Conservation (phyloP, 1,140 invertebrate genomes). For the Leguminivora glycinivorella region DNA sequence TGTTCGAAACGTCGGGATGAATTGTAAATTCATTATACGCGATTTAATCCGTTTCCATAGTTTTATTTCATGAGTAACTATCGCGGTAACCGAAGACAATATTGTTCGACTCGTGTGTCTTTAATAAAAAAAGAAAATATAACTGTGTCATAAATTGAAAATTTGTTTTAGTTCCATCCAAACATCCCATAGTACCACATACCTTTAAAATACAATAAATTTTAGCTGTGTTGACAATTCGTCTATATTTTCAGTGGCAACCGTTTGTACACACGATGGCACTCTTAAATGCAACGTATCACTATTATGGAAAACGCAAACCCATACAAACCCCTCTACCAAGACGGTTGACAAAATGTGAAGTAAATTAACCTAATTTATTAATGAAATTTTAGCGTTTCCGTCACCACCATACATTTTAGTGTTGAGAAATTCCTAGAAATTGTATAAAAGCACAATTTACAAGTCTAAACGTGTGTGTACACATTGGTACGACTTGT, state of each 20-base stretch:
- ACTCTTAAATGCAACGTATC: slow-evolving; percentile 34
- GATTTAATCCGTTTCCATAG: too few species aligned
- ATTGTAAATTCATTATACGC: too few species aligned
- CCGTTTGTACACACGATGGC: slow-evolving; percentile 32
- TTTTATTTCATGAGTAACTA: too few species aligned
- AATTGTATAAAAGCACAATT: neutral
- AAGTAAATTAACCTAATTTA: slow-evolving; percentile 7
- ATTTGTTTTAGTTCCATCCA: neutral
- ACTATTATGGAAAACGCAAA: slow-evolving; percentile 27
- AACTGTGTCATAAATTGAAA: too few species aligned
- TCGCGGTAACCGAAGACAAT: too few species aligned
- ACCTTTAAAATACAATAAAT: neutral
- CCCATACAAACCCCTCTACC: slow-evolving; percentile 20
- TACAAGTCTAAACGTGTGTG: too few species aligned
- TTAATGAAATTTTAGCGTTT: neutral
- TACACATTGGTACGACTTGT: too few species aligned
- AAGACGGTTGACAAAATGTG: slow-evolving; percentile 12
- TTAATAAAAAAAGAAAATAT: too few species aligned
- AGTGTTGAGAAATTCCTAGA: neutral
- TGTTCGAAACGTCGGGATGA: too few species aligned
- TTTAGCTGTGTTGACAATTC: slow-evolving; percentile 9
- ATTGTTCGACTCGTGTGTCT: too few species aligned
- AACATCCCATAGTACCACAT: neutral
- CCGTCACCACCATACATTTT: neutral
- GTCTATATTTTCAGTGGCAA: slow-evolving; percentile 23